phyloP scores from a whole-genome alignment of 2,888 invertebrate species.

The Sinopyrophorus schimmeli region DNA sequence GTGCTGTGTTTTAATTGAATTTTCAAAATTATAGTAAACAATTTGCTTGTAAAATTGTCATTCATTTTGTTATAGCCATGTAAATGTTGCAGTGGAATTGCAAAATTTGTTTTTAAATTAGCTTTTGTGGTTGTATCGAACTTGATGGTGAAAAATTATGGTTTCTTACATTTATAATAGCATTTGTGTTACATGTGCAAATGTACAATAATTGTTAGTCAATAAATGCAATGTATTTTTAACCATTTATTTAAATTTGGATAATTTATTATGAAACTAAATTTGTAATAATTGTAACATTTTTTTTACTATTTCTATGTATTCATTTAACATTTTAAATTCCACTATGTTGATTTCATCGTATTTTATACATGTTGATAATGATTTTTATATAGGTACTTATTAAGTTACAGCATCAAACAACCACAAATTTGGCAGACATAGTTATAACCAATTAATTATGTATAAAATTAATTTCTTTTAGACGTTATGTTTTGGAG shows the following conservation, averaged over 20 bases:
- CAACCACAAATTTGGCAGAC: slow-evolving; percentile 18
- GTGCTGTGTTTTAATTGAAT: no score
- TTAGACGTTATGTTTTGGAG: not conserved
- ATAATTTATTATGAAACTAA: not conserved
- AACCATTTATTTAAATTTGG: not conserved
- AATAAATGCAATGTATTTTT: slow-evolving; percentile 16
- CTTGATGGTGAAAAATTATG: no score
- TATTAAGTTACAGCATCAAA: slow-evolving; percentile 8
- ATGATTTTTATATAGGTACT: no score
- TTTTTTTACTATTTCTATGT: no score
- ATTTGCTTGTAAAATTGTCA: slow-evolving; percentile 23
- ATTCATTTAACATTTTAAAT: not conserved
- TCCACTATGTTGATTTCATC: not conserved
- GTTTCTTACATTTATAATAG: no score
- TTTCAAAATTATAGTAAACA: no score
- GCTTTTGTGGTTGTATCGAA: slow-evolving; percentile 26
- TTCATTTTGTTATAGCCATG: slow-evolving; percentile 20
- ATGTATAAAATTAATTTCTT: not conserved
- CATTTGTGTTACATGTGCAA: no score
- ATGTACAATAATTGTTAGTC: slow-evolving; percentile 10
- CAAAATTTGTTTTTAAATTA: slow-evolving; percentile 16
- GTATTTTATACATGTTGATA: no score
- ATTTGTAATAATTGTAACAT: no score
- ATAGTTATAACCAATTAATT: slow-evolving; percentile 1
- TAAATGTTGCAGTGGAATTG: slow-evolving; percentile 25